Evolutionary conservation across 2,797 vertebrate species (phyloP).

Genomic region (Myotis daubentonii): DNA sequence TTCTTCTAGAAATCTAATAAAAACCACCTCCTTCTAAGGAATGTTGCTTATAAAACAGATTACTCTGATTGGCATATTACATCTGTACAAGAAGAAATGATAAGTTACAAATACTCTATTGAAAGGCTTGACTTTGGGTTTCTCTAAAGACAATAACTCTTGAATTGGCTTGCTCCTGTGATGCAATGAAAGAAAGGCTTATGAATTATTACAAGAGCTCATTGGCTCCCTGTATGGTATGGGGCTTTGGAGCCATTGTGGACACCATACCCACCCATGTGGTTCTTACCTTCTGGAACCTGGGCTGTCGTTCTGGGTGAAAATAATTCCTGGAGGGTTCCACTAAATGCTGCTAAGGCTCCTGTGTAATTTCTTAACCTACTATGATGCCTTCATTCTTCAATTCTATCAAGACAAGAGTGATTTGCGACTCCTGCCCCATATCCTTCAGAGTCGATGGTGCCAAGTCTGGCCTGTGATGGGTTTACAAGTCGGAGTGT

Average conservation of each 20-base stretch:
- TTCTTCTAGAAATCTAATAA: not conserved
- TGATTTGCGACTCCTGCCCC: not conserved
- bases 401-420: too few relatives aligned
- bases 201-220: not conserved
- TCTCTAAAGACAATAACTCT: not conserved
- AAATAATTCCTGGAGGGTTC: not conserved
- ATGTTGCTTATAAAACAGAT: not conserved
- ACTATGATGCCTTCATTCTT: too few relatives aligned
- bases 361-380: too few relatives aligned
- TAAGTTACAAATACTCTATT: not conserved
- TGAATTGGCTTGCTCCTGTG: not conserved
- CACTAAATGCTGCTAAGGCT: too few relatives aligned
- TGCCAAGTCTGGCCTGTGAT: not conserved
- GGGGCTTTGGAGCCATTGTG: not conserved
- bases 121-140: not conserved
- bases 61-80: not conserved
- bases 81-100: not conserved
- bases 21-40: not conserved
- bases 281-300: not conserved
- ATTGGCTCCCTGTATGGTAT: accelerated
- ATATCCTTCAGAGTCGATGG: not conserved
- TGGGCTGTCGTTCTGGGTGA: not conserved
- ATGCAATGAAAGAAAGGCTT: not conserved
- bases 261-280: not conserved
- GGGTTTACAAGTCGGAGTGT: too few relatives aligned